phyloP scores from a whole-genome alignment of 2,113 vertebrate genomes.

The Festucalex cinctus region DNA sequence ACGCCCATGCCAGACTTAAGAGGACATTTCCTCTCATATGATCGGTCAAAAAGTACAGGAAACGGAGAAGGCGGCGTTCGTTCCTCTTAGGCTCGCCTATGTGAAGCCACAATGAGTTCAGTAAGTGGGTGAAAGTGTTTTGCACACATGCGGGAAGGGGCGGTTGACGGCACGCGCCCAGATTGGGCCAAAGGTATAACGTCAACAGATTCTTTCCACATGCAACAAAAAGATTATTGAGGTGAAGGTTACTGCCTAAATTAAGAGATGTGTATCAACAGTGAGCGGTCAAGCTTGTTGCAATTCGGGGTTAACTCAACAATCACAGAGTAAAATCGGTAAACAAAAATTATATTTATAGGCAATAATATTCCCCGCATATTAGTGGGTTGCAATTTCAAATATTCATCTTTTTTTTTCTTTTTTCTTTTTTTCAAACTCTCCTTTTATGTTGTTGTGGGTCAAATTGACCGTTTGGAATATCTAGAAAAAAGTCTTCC shows the following conservation, averaged over 20 bases:
- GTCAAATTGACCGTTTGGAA: too few relatives aligned
- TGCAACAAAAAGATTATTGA: constrained; percentile 34
- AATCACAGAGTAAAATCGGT: neutral
- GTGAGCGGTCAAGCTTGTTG: neutral
- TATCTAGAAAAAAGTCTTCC: too few relatives aligned
- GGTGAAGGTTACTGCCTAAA: constrained; percentile 40
- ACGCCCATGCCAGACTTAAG: neutral
- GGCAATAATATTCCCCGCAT: too few relatives aligned
- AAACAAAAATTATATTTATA: neutral
- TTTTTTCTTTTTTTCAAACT: too few relatives aligned
- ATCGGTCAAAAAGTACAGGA: constrained; percentile 25
- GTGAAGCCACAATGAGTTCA: constrained; percentile 10
- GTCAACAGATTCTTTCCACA: constrained; percentile 50
- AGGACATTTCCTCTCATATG: constrained; percentile 32
- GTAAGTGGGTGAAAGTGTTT: constrained; percentile 57
- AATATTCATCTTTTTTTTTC: too few relatives aligned
- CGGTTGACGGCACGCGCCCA: constrained; percentile 29
- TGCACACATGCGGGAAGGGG: constrained; percentile 41
- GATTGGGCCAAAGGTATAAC: constrained; percentile 37
- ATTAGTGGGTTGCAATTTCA: too few relatives aligned
- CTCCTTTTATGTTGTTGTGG: too few relatives aligned
- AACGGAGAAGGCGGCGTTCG: constrained; percentile 8
- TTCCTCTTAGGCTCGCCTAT: constrained; percentile 1
- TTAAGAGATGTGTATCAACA: constrained; percentile 8
- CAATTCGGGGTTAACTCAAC: neutral